Evolutionary conservation across 2,113 vertebrate species (phyloP), one percentile per base, ranked within the genome.

Genomic region (Phylloscopus trochiloides): DNA sequence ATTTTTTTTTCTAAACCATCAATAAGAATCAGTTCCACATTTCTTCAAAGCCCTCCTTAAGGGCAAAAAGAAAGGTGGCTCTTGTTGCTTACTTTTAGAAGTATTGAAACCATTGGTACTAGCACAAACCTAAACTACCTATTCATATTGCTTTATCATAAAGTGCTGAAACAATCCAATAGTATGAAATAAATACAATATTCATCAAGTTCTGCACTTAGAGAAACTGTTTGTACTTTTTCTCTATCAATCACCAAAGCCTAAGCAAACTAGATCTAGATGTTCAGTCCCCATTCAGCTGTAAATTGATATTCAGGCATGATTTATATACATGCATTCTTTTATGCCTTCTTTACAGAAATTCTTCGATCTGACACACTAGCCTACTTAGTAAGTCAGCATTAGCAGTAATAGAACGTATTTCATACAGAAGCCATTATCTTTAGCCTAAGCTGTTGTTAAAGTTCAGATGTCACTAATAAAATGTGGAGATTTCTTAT

Each of bases 391-490:
- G 5, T 78, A 54, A 96, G 47, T 58, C 42, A 86, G 43, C 58
- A 75, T 86, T 71, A 91, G 65, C 78, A 94, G 58, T 19, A 91
- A 81, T 11, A 72, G 62, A 86, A 84, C 11, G 8, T 76, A 94
- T n/a, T 92, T 85, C 63, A 54, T 28, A 40, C 71, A 87, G 47
- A 96, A 92, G 77, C 73, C 74, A 86, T 87, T 94, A 83, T 59
- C 89, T 93, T 91, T 66, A 95, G 74, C 52, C 93, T 80, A 92
- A 96, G 58, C 70, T 75, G 52, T 32, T 86, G 61, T 36, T 90
- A 81, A 97, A 97, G 92, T 94, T 97, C 96, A 96, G 78, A 96
- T 95, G 91, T 65, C 90, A 93, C 94, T 92, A 96, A 94, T 90
- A 95, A 96, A 97, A 86, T 2, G 55, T 36, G 29, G 38, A 66